Evolutionary conservation across 2,113 vertebrate genomes (phyloP), one percentile per base, ranked within the genome.

Genomic region (Pachycephala philippinensis): DNA sequence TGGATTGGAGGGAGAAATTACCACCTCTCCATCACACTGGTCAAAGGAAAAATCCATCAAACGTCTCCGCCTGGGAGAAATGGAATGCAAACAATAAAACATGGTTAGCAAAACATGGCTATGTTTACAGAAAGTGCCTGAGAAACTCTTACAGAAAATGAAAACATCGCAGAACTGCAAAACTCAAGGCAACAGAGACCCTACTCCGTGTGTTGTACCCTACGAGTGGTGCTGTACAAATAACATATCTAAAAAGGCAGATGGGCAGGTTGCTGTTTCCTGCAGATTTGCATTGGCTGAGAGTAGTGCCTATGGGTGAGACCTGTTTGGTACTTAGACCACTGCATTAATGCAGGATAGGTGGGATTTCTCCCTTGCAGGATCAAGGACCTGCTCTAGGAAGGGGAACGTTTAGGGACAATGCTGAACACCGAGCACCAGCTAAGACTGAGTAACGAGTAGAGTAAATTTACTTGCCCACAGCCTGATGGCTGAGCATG

Each of bases 231-330:
- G 42, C 64, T 44, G 39, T 28, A 10, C 61, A 13, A n/a, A 64
- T 35, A 7, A 11, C 21, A 15, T 15, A 7, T 24, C 57, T 9
- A 14, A 3, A 5, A 3, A 64, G 22, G 45, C 42, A 64, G 30
- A 26, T 0, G 0, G 17, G 35, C 49, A 72, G 8, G 18, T 10
- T 1, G 1, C 28, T 68, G 26, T 26, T 63, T 42, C 47, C 40
- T 87, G 53, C 35, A 16, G 30, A 16, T 15, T 26, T 9, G 57
- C 24, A 1, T 2, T 39, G 30, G 4, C 3, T 52, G 7, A 35
- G 39, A 12, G 6, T 7, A 22, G 21, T 44, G 64, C 52, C n/a
- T 0, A 0, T 9, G 53, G 35, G 20, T 6, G 13, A 70, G 64
- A 60, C 4, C 30, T 60, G 10, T 54, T 52, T 30, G 50, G 37